phyloP scores from a whole-genome alignment of 2,113 vertebrate species.

The Melanotaenia duboulayi region DNA sequence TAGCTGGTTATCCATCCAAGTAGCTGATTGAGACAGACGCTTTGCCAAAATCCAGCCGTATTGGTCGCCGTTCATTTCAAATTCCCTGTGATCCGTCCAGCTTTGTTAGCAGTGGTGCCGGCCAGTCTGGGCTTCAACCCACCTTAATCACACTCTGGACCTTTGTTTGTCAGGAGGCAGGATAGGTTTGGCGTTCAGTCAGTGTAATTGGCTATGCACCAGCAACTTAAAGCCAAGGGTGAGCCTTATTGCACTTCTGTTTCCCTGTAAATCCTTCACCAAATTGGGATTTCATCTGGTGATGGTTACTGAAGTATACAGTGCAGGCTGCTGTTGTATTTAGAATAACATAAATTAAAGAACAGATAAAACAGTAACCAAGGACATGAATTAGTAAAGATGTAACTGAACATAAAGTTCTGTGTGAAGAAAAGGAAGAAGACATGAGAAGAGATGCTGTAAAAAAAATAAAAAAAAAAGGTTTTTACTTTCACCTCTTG shows the following conservation, averaged over 20 bases:
- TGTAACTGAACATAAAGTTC: not conserved
- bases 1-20: slow-evolving; percentile 33
- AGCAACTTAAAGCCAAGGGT: slow-evolving; percentile 58
- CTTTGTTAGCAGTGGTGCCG: slow-evolving; percentile 33
- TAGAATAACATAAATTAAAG: slow-evolving; percentile 20
- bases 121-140: slow-evolving; percentile 42
- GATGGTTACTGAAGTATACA: slow-evolving; percentile 32
- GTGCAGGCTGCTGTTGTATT: slow-evolving; percentile 10
- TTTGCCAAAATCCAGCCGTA: slow-evolving; percentile 25
- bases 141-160: slow-evolving; percentile 63
- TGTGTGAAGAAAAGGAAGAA: not conserved
- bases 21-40: slow-evolving; percentile 31
- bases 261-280: slow-evolving; percentile 60
- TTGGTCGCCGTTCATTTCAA: slow-evolving; percentile 37
- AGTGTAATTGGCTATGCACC: slow-evolving; percentile 77
- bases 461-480: not conserved
- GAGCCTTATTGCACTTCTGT: slow-evolving; percentile 62
- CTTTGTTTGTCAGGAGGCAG: slow-evolving; percentile 67
- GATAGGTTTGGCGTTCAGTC: slow-evolving; percentile 61
- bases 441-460: not conserved
- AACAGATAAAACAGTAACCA: slow-evolving; percentile 4
- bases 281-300: slow-evolving; percentile 51
- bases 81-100: slow-evolving; percentile 39
- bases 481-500: slow-evolving; percentile 7
- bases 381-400: slow-evolving; percentile 8